A percentile compares a stretch with the other conserved stretches of the same genome.
Conservation (phyloP, 2,797 vertebrate species). For the Rhinogobio ventralis region DNA sequence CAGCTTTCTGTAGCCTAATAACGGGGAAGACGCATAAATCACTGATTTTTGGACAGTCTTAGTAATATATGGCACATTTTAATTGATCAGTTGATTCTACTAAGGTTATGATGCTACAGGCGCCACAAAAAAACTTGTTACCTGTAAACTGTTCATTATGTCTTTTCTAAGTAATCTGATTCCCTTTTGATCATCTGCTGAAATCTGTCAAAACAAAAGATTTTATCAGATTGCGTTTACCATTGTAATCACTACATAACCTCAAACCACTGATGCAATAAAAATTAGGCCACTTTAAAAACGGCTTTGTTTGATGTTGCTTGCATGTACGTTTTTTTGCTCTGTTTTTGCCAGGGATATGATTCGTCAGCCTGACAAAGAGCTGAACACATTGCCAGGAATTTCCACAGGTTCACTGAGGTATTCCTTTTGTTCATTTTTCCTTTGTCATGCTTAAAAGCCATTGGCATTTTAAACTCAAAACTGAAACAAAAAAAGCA, state of each 20-base stretch:
- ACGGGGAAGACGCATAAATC: neutral
- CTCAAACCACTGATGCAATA: neutral
- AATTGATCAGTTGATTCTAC: neutral
- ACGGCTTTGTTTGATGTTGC: neutral
- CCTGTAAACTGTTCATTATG: constrained; percentile 70
- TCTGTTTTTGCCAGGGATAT: neutral
- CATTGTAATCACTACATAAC: neutral
- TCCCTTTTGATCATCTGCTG: constrained; percentile 68
- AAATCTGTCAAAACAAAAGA: constrained; percentile 63
- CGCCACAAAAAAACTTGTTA: constrained; percentile 50
- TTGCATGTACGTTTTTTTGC: neutral
- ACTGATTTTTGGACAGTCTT: neutral
- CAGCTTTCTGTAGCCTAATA: constrained; percentile 76
- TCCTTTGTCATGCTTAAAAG: neutral
- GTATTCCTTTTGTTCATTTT: neutral
- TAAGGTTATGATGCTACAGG: neutral
- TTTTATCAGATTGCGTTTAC: neutral
- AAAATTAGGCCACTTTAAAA: neutral
- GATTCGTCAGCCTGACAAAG: neutral
- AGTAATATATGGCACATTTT: neutral
- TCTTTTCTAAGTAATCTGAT: constrained; percentile 72
- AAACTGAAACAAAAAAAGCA: constrained; percentile 12
- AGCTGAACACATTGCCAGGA: neutral
- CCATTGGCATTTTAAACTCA: neutral
- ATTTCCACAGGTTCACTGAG: neutral